These are phyloP conservation scores for Aethina tumida DNA, from an alignment of 1,140 invertebrate species.

Conservation along the genomic window DNA sequence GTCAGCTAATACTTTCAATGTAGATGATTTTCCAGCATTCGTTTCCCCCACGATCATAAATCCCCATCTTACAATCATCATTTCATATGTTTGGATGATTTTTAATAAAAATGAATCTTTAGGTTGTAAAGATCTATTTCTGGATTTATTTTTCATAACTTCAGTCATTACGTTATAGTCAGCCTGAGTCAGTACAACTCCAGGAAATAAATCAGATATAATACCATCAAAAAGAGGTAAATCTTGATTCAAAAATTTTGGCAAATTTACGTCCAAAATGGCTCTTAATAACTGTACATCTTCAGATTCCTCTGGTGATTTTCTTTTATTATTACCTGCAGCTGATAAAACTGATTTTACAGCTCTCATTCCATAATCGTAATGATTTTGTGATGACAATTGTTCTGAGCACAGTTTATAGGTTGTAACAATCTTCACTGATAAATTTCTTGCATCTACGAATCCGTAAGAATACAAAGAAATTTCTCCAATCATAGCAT, in stretches of 20 bases:
- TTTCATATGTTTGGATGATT: conserved; percentile 65
- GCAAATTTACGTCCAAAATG: conserved; percentile 85
- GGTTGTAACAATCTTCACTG: conserved; percentile 82
- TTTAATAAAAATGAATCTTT: conserved; percentile 60
- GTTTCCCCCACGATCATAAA: conserved; percentile 77
- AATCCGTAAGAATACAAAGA: conserved; percentile 86
- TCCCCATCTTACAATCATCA: conserved; percentile 79
- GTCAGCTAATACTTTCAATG: conserved; percentile 55
- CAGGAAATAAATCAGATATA: conserved; percentile 85
- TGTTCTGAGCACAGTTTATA: conserved; percentile 86
- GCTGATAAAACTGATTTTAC: conserved; percentile 77
- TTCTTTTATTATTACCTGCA: conserved; percentile 77
- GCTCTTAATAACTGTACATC: conserved; percentile 65
- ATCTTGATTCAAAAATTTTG: conserved; percentile 85
- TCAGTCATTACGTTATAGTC: conserved; percentile 58
- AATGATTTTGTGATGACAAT: conserved; percentile 75
- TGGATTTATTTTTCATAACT: conserved; percentile 43
- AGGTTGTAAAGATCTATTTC: conserved; percentile 62
- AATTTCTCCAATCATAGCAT: conserved; percentile 85
- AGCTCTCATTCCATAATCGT: conserved; percentile 79
- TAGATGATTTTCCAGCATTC: conserved; percentile 58
- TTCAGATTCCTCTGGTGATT: conserved; percentile 72
- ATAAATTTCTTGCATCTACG: conserved; percentile 63
- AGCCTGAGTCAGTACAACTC: conserved; percentile 57
- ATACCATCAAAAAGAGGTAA: conserved; percentile 86